Conservation (phyloP, 1,140 invertebrate genomes). For the Drosophila lacertosa region DNA sequence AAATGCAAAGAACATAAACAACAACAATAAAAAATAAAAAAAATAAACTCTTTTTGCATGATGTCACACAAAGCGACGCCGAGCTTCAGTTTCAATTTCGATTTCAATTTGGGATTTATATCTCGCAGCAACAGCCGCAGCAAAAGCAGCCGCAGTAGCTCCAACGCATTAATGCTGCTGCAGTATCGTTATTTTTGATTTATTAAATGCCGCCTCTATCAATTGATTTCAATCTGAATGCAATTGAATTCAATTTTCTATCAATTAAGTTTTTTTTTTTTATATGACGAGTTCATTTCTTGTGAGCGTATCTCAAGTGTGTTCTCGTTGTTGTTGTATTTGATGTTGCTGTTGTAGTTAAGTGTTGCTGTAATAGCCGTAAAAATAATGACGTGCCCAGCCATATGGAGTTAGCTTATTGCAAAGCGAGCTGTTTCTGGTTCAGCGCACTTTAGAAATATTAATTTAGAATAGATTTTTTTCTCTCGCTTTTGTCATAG, state of each 20-base stretch:
- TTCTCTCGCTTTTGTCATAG: conserved; percentile 38
- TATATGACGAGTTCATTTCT: conserved; percentile 75
- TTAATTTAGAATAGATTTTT: conserved; percentile 12
- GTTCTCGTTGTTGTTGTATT: conserved; percentile 5
- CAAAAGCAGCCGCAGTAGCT: background rate
- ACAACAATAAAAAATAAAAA: conserved; percentile 10
- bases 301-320: conserved; percentile 35
- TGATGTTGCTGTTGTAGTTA: conserved; percentile 27
- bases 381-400: conserved; percentile 55
- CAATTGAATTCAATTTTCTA: conserved; percentile 61
- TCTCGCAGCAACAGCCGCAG: conserved; percentile 9
- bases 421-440: conserved; percentile 48
- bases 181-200: conserved; percentile 48
- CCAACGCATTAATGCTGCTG: conserved; percentile 23
- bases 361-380: conserved; percentile 52
- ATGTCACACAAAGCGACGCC: conserved; percentile 33
- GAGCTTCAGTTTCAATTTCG: conserved; percentile 43
- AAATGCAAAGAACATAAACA: background rate
- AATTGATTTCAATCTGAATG: conserved; percentile 52
- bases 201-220: conserved; percentile 49
- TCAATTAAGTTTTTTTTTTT: conserved; percentile 73
- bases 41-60: conserved; percentile 38
- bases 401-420: conserved; percentile 22
- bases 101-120: conserved; percentile 46
- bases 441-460: conserved; percentile 52